Percentiles rank a stretch among this genome's conserved stretches.
These are phyloP conservation scores for Salvelinus sp. DNA, from an alignment of 2,113 vertebrate species.

Conservation along the genomic window DNA sequence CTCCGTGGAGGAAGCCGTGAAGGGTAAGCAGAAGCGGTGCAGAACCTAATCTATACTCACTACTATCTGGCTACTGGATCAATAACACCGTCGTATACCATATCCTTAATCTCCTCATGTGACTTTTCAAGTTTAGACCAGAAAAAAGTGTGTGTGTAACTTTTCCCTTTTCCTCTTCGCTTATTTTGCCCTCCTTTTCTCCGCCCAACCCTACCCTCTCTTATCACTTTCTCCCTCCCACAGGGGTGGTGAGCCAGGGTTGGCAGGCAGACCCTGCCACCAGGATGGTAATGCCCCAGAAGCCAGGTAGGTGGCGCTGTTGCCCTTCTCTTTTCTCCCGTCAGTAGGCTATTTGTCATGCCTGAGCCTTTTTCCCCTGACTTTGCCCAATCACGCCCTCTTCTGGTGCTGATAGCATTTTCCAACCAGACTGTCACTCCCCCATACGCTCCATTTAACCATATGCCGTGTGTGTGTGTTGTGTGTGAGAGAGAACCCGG, in stretches of 20 bases:
- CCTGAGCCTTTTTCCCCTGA: background rate
- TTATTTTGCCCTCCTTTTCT: background rate
- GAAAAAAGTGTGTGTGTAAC: too few relatives aligned
- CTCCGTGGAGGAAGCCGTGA: conserved; percentile 93
- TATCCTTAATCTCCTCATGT: too few relatives aligned
- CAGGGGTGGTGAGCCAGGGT: conserved; percentile 90
- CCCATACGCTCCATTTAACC: background rate
- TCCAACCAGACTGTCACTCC: background rate
- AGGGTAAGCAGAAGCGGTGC: conserved; percentile 71
- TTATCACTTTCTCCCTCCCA: background rate
- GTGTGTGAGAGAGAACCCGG: background rate
- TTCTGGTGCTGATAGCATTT: background rate
- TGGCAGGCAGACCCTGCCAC: conserved; percentile 93
- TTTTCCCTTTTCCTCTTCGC: too few relatives aligned
- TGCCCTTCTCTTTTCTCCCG: conserved; percentile 1
- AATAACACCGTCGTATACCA: background rate
- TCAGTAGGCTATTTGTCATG: too few relatives aligned
- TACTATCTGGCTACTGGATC: background rate
- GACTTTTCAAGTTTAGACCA: too few relatives aligned
- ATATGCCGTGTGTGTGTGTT: background rate
- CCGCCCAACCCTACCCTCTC: too few relatives aligned
- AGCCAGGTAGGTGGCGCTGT: conserved; percentile 88
- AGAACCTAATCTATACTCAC: background rate
- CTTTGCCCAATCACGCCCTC: background rate
- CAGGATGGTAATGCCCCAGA: conserved; percentile 96